Base-by-base conservation (phyloP, 2,888 invertebrate species). In the Scaptomyza polygonia region DNA sequence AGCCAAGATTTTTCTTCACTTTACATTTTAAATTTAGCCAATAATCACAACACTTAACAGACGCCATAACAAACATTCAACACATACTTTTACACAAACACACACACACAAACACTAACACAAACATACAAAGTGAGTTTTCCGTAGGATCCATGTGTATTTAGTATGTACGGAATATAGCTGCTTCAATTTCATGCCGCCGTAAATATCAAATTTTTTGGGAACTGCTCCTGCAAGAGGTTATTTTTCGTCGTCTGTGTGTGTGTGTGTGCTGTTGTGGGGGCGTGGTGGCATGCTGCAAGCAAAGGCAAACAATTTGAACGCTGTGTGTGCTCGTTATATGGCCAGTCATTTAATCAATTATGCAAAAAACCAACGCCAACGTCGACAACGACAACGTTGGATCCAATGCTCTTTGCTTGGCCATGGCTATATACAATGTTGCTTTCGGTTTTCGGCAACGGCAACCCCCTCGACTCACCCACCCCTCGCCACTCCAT, bases 331-430 rank as follows among this genome's bases (percentile, higher is more conserved):
- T 65, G 65, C 57, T 58, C 71, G 77, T 61, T 84, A 88, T 89
- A 88, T 87, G 79, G 83, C 79, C 88, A 79, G 81, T 79, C 89
- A 89, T 89, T 90, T 89, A 90, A 89, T 90, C 90, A 90, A 89
- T 90, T 89, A 90, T 89, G 88, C 89, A 89, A 86, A 83, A 88
- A 88, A 77, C 77, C 77, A 69, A 88, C 79, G 79, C 77, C 77
- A 69, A 88, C 79, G 79, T 71, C 79, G 67, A 72, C 74, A 65
- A 64, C 63, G 53, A 70, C 39, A 48, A 68, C 69, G 85, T 73
- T 77, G 86, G 79, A 85, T 74, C 86, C 88, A 77, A 85, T 85
- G 86, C n/a, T n/a, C n/a, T 79, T 84, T 29, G 7, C 3, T 86
- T 45, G 47, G 73, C 79, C 67, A 86, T 72, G 78, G 66, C 63